Conservation (phyloP, 2,797 vertebrate genomes). For the Champsocephalus gunnari region DNA sequence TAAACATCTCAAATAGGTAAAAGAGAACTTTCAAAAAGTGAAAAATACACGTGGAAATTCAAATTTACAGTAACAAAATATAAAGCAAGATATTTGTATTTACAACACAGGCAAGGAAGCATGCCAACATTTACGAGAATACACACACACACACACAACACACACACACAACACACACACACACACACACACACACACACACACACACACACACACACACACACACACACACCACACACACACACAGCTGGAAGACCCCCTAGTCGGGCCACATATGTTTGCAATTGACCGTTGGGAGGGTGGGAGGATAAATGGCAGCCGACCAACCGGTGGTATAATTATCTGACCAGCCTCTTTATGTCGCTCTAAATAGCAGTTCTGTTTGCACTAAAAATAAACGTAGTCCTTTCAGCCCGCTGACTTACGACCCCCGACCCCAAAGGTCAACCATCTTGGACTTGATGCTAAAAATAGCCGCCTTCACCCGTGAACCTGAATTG, state of each 20-base stretch:
- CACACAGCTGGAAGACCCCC: slow-evolving; percentile 74
- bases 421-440: slow-evolving; percentile 70
- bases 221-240: slow-evolving; percentile 38
- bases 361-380: slow-evolving; percentile 82
- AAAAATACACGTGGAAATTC: too few relatives aligned
- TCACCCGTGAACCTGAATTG: slow-evolving; percentile 64
- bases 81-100: background rate
- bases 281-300: slow-evolving; percentile 77
- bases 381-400: slow-evolving; percentile 87
- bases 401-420: slow-evolving; percentile 70
- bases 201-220: slow-evolving; percentile 43
- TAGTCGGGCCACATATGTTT: slow-evolving; percentile 83
- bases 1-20: too few relatives aligned
- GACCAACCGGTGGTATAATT: slow-evolving; percentile 80
- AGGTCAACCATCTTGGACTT: slow-evolving; percentile 63
- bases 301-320: slow-evolving; percentile 81
- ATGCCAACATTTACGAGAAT: slow-evolving; percentile 50
- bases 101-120: slow-evolving; percentile 41
- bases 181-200: slow-evolving; percentile 50
- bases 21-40: too few relatives aligned
- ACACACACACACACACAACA: slow-evolving; percentile 50
- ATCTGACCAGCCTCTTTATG: slow-evolving; percentile 82
- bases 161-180: slow-evolving; percentile 46
- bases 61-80: too few relatives aligned
- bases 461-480: slow-evolving; percentile 72